Percentiles rank a stretch among this genome's conserved stretches.
Evolutionary conservation across 2,113 vertebrate species (phyloP).

Genomic region (Pelecanoides urinatrix): DNA sequence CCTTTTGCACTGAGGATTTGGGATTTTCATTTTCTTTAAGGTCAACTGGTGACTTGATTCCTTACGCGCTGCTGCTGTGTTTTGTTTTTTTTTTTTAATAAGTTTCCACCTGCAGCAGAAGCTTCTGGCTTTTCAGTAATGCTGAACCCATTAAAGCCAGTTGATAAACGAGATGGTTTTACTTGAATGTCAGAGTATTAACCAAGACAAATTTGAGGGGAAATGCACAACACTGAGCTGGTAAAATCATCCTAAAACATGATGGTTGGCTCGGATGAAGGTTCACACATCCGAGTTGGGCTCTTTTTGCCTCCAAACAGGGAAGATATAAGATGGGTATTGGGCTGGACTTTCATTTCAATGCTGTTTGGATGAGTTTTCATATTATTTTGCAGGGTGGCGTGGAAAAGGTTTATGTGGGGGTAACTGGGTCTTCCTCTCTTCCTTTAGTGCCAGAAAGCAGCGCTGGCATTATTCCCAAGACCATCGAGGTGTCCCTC

Average conservation of each 20-base stretch:
- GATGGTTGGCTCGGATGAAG: not conserved
- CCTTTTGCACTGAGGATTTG: constrained; percentile 44
- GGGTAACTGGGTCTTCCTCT: not conserved
- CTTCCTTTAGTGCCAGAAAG: constrained; percentile 82
- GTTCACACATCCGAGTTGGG: accelerated
- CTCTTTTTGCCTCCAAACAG: not conserved
- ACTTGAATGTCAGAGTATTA: constrained; percentile 49
- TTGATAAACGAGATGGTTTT: constrained; percentile 22
- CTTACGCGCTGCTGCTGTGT: not conserved
- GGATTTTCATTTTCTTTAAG: constrained; percentile 60
- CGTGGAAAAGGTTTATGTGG: not conserved
- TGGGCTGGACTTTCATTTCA: not conserved
- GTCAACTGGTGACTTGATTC: constrained; percentile 24
- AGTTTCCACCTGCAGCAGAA: constrained; percentile 9
- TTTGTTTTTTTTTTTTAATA: not conserved
- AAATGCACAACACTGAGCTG: not conserved
- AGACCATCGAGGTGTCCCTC: constrained; percentile 91
- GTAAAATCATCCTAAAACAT: not conserved
- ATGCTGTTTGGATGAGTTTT: not conserved
- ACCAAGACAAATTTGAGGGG: not conserved
- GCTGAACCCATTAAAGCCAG: constrained; percentile 5
- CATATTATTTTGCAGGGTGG: not conserved
- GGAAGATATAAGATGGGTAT: not conserved
- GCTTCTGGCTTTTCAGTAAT: constrained; percentile 32
- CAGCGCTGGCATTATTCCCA: constrained; percentile 84